phyloP scores from a whole-genome alignment of 2,113 vertebrate species.

The Sitta europaea region DNA sequence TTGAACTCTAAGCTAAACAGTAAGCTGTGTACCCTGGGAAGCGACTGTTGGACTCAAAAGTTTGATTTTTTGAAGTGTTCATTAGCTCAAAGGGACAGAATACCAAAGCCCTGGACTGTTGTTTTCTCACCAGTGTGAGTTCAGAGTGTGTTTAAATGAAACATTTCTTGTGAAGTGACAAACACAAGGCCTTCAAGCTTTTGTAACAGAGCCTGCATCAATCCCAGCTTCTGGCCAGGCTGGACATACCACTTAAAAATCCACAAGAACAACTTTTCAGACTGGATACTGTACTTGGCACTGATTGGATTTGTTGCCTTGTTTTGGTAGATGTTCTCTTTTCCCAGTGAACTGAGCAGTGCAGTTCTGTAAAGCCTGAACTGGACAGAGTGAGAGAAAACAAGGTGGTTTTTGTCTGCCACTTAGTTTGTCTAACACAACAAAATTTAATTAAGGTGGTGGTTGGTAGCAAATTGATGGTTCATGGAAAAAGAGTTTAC shows the following conservation, averaged over 20 bases:
- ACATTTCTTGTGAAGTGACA: not conserved
- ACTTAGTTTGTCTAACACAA: not conserved
- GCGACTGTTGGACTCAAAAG: not conserved
- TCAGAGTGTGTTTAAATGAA: not conserved
- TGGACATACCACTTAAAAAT: not conserved
- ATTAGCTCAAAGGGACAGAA: not conserved
- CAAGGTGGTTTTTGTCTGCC: not conserved
- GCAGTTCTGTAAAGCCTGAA: not conserved
- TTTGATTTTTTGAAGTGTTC: not conserved
- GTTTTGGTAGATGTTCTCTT: not conserved
- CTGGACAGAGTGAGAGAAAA: not conserved
- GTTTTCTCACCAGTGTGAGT: not conserved
- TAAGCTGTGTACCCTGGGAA: not conserved
- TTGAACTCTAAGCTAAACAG: not conserved
- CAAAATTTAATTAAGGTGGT: not conserved
- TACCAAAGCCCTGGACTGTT: not conserved
- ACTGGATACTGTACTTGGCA: not conserved
- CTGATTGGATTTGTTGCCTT: not conserved
- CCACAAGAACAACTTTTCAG: not conserved
- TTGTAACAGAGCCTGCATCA: not conserved
- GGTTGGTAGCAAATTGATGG: not conserved
- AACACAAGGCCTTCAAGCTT: not conserved
- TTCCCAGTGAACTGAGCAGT: not conserved
- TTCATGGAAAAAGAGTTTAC: not conserved
- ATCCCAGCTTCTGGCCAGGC: not conserved